Evolutionary conservation across 1,140 invertebrate genomes (phyloP).

Genomic region (Drosophila guanche): DNA sequence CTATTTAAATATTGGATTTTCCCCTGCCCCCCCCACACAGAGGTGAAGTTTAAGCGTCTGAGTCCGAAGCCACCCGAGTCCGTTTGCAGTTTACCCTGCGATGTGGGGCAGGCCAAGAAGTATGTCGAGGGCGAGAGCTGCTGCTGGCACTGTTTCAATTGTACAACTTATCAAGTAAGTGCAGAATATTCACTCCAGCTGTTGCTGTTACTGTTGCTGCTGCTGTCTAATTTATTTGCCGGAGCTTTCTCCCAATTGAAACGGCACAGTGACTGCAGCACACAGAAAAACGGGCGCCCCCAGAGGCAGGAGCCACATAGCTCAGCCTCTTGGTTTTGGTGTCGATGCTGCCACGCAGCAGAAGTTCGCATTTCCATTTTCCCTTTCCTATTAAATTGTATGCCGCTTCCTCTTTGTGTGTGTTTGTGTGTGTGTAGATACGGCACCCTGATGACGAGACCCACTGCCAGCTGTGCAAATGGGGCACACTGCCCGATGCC

Average conservation of each 20-base stretch:
- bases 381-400: background rate
- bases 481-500: conserved; percentile 91
- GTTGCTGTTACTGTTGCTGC: conserved; percentile 18
- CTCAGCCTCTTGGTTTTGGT: no score
- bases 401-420: conserved; percentile 12
- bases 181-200: conserved; percentile 26
- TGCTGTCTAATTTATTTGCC: conserved; percentile 65
- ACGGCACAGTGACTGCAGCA: conserved; percentile 28
- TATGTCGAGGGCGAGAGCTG: conserved; percentile 96
- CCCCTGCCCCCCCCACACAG: conserved; percentile 82
- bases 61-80: conserved; percentile 92
- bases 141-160: conserved; percentile 98
- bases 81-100: conserved; percentile 94
- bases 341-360: no score
- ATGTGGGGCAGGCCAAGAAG: conserved; percentile 93
- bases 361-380: no score
- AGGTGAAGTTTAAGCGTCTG: conserved; percentile 91
- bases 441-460: conserved; percentile 91
- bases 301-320: no score
- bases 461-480: conserved; percentile 91
- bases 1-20: background rate
- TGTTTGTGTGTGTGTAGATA: conserved; percentile 85
- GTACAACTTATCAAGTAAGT: conserved; percentile 94
- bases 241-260: conserved; percentile 62
- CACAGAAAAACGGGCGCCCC: no score